Conservation (phyloP, 2,113 vertebrate species). For the Taurulus bubalis region DNA sequence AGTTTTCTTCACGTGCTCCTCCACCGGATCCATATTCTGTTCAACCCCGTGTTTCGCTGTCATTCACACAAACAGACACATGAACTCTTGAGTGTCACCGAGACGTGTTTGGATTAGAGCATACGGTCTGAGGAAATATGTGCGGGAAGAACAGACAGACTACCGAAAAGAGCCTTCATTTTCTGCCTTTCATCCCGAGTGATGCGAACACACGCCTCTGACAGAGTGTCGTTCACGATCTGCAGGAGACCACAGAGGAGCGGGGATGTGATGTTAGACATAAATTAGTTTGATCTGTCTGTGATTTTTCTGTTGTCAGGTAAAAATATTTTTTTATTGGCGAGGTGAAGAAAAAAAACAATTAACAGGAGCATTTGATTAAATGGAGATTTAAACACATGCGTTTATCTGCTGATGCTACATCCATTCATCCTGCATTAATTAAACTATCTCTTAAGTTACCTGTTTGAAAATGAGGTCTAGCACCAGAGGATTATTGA, state of each 20-base stretch:
- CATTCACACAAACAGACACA: slow-evolving; percentile 57
- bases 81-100: slow-evolving; percentile 44
- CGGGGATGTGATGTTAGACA: slow-evolving; percentile 19
- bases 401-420: not conserved
- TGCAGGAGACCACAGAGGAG: slow-evolving; percentile 61
- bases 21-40: slow-evolving; percentile 86
- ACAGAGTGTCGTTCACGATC: slow-evolving; percentile 93
- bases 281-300: slow-evolving; percentile 29
- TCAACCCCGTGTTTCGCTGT: slow-evolving; percentile 90
- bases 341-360: not conserved
- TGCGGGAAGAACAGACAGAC: slow-evolving; percentile 59
- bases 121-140: not conserved
- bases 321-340: not conserved
- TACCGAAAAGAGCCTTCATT: slow-evolving; percentile 95
- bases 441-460: not conserved
- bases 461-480: slow-evolving; percentile 98
- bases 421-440: not conserved
- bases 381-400: not conserved
- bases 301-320: slow-evolving; percentile 14
- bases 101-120: slow-evolving; percentile 29
- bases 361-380: not conserved
- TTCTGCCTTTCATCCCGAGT: slow-evolving; percentile 90
- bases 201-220: slow-evolving; percentile 92
- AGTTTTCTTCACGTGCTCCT: slow-evolving; percentile 89
- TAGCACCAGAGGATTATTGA: slow-evolving; percentile 89